Base-by-base conservation (phyloP, 2,113 vertebrate species). In the Vicugna pacos region DNA sequence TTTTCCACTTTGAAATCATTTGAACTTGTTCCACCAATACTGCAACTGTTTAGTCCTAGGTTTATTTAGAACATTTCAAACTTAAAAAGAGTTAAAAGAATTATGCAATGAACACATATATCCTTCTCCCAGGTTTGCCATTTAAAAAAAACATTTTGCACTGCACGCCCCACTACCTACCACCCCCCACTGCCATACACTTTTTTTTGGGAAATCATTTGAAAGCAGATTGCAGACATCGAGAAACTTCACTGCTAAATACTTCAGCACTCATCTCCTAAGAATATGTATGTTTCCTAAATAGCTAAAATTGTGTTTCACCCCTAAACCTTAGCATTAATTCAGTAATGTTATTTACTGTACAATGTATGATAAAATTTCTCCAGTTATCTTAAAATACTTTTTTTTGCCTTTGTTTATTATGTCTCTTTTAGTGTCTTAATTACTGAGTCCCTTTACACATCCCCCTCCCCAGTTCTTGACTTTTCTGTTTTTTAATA, bases 41-140 rank as follows among this genome's bases (percentile, higher is more conserved):
- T 84, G 26, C 16, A 84, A 2, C 30, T 19, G n/a, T 95, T 69
- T 35, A 90, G 9, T 69, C 35, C 42, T 77, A 79, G 73, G 46
- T 88, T 83, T 60, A 80, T 88, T 92, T 93, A 84, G 64, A 73
- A 80, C 85, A 38, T 83, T 73, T 85, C 22, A 60, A 70, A 26
- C 28, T 56, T 88, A 91, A n/a, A 52, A 42, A 42, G 1, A 42
- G 38, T 42, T 42, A 42, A 42, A 42, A 42, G 38, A 42, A 42
- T 42, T 42, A 65, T 48, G 56, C 20, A 56, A 2, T 28, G 30
- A 92, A 62, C 22, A 28, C 30, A 26, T 12, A 42, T 35, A 32
- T 54, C 20, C 6, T 65, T 35, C 46, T 30, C 10, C 46, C n/a
- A 65, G 32, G 35, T 56, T 81, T 84, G 14, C 54, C 38, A 52